These are phyloP conservation scores for Psilanteris sp. DNA, from an alignment of 1,140 invertebrate species.

Conservation along the genomic window DNA sequence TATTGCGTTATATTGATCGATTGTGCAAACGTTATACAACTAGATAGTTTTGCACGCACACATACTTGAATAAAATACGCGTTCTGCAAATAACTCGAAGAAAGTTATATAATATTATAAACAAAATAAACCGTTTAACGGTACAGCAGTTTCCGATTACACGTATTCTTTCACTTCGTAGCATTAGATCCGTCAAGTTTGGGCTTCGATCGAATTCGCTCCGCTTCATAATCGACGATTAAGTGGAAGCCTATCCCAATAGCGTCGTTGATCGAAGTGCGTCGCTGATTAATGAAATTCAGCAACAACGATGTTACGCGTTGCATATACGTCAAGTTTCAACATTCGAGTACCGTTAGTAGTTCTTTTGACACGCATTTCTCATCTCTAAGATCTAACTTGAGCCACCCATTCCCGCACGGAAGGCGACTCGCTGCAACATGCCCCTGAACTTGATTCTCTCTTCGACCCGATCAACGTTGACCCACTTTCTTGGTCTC, in stretches of 20 bases:
- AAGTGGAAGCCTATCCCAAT: no score
- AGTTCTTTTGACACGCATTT: conserved; percentile 49
- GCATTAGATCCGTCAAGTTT: no score
- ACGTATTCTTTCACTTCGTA: no score
- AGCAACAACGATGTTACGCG: no score
- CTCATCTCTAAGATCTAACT: conserved; percentile 66
- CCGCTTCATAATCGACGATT: no score
- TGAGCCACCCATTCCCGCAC: conserved; percentile 63
- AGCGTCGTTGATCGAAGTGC: no score
- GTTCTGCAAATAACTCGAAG: conserved; percentile 38
- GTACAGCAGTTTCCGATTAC: no score
- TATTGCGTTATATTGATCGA: conserved; percentile 25
- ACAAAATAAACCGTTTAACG: conserved; percentile 21
- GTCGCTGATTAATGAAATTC: no score
- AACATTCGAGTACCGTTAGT: conserved; percentile 43
- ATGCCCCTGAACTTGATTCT: conserved; percentile 78
- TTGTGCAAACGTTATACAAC: conserved; percentile 42
- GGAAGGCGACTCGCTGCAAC: conserved; percentile 66
- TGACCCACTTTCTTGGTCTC: conserved; percentile 76
- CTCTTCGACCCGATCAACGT: conserved; percentile 70
- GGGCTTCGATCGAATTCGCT: no score
- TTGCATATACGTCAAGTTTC: no score
- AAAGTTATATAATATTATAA: conserved; percentile 18
- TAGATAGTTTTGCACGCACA: conserved; percentile 32
- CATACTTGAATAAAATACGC: conserved; percentile 4